A percentile compares a stretch with the other conserved stretches of the same genome.
These are phyloP conservation scores for Arge pagana DNA, from an alignment of 2,888 invertebrate genomes.

Conservation along the genomic window DNA sequence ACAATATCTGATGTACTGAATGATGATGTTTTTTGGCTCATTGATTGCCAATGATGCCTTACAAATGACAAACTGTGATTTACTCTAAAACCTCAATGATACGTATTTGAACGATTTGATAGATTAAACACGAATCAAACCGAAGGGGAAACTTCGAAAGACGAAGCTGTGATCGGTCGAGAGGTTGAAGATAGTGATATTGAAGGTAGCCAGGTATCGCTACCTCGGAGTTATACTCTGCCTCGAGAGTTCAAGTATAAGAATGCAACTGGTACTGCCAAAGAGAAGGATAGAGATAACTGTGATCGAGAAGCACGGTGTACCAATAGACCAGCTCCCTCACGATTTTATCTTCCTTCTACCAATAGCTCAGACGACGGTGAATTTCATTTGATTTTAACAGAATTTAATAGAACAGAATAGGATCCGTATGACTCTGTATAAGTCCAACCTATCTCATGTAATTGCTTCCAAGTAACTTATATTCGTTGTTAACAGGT, in stretches of 20 bases:
- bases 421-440: background rate
- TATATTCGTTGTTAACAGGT: slow-evolving; percentile 58
- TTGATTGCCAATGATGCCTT: too few species aligned
- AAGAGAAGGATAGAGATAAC: too few species aligned
- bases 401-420: slow-evolving; percentile 1
- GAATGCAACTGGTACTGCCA: slow-evolving; percentile 41
- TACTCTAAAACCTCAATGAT: too few species aligned
- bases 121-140: slow-evolving; percentile 36
- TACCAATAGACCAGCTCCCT: slow-evolving; percentile 60
- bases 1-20: slow-evolving; percentile 36
- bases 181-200: slow-evolving; percentile 46
- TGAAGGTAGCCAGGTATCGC: slow-evolving; percentile 69
- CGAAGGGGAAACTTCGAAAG: slow-evolving; percentile 38
- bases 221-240: slow-evolving; percentile 83
- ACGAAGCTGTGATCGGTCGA: slow-evolving; percentile 44
- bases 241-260: slow-evolving; percentile 83
- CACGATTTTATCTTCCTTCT: slow-evolving; percentile 71
- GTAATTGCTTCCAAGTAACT: too few species aligned
- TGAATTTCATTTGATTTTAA: slow-evolving; percentile 51
- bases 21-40: too few species aligned
- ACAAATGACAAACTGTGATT: too few species aligned
- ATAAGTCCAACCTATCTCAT: too few species aligned
- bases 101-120: background rate
- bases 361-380: slow-evolving; percentile 89
- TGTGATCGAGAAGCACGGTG: slow-evolving; percentile 63